Percentiles rank a stretch among this genome's conserved stretches.
Conservation (phyloP, 2,888 invertebrate species). For the Tiliacea aurago region DNA sequence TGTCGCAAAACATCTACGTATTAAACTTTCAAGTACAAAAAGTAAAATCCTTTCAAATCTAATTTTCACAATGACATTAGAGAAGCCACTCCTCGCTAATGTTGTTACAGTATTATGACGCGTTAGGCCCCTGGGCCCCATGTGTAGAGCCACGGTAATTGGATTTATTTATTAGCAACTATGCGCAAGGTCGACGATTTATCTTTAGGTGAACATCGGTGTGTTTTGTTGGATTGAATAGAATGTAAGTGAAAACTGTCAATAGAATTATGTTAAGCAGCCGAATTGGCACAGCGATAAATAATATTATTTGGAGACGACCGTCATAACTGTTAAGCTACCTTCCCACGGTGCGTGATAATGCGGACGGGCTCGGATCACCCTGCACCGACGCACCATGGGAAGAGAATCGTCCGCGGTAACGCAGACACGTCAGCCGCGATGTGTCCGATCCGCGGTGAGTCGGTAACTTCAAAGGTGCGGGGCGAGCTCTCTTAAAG, state of each 20-base stretch:
- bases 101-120: slow-evolving; percentile 51
- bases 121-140: slow-evolving; percentile 19
- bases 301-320: slow-evolving; percentile 1
- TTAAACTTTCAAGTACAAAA: slow-evolving; percentile 9
- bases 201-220: background rate
- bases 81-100: slow-evolving; percentile 64
- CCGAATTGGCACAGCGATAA: background rate
- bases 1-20: background rate
- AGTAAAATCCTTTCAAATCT: slow-evolving; percentile 62
- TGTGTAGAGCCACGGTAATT: slow-evolving; percentile 38
- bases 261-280: slow-evolving; percentile 6
- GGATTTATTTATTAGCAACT: slow-evolving; percentile 56
- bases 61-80: slow-evolving; percentile 70
- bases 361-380: too few relatives aligned
- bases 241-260: slow-evolving; percentile 5
- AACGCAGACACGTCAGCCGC: too few relatives aligned
- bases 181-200: slow-evolving; percentile 48
- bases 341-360: too few relatives aligned
- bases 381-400: too few relatives aligned
- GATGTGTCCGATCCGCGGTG: too few relatives aligned
- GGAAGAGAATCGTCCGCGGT: too few relatives aligned
- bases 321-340: background rate
- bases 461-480: too few relatives aligned
- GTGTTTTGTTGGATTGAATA: background rate
- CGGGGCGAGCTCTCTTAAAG: too few relatives aligned